Conservation (phyloP, 2,797 vertebrate genomes). For the Hapalemur alaotrensis region DNA sequence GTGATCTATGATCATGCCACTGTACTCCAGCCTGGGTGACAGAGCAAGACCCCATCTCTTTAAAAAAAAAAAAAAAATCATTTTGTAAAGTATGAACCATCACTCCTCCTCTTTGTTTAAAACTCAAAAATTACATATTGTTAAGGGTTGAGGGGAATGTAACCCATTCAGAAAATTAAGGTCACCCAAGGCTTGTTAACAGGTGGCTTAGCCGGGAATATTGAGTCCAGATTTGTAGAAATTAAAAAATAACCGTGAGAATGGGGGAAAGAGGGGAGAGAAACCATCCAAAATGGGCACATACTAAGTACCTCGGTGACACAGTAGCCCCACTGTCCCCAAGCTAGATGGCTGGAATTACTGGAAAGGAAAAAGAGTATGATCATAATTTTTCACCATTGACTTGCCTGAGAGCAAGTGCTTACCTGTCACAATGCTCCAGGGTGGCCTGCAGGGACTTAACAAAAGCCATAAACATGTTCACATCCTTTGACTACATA, state of each 20-base stretch:
- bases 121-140: background rate
- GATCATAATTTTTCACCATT: background rate
- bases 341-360: background rate
- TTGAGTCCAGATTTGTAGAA: background rate
- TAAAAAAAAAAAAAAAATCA: background rate
- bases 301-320: background rate
- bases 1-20: background rate
- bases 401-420: background rate
- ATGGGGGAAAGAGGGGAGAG: background rate
- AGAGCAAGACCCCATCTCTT: background rate
- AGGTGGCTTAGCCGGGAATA: background rate
- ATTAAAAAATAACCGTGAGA: background rate
- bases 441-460: background rate
- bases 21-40: background rate
- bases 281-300: background rate
- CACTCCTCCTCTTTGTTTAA: background rate
- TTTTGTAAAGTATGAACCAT: background rate
- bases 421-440: background rate
- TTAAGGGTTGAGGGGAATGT: background rate
- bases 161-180: background rate
- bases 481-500: background rate
- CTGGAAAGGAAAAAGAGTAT: background rate
- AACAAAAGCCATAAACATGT: background rate
- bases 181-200: background rate
- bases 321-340: fast-evolving